Percentiles rank a stretch among this genome's conserved stretches.
Conservation (phyloP, 2,113 vertebrate species). For the Emydura subglobosa region DNA sequence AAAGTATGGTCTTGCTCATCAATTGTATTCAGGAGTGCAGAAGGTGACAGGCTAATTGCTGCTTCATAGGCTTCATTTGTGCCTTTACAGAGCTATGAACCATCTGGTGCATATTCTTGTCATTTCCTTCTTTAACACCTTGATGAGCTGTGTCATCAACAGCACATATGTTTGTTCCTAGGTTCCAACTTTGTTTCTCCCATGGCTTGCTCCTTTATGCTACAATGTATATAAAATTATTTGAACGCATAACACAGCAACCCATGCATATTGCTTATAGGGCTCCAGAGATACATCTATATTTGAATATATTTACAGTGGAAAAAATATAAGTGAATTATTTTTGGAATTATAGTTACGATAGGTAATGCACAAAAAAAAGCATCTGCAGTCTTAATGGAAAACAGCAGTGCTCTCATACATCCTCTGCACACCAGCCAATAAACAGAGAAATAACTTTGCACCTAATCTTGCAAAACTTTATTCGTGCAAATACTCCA, state of each 20-base stretch:
- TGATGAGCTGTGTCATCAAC: constrained; percentile 38
- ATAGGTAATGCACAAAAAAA: not conserved
- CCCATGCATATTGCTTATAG: not conserved
- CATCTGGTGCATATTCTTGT: constrained; percentile 65
- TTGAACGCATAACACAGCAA: not conserved
- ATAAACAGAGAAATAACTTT: not conserved
- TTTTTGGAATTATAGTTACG: not conserved
- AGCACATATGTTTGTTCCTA: constrained; percentile 31
- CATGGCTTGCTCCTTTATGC: not conserved
- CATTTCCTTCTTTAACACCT: constrained; percentile 47
- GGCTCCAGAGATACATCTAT: not conserved
- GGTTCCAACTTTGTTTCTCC: not conserved
- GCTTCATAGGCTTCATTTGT: constrained; percentile 42
- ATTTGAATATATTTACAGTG: not conserved
- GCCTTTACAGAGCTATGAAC: constrained; percentile 44
- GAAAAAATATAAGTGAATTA: not conserved
- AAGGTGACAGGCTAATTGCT: constrained; percentile 24
- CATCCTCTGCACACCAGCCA: not conserved
- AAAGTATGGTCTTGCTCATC: not conserved
- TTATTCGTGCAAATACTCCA: not conserved
- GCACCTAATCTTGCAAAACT: not conserved
- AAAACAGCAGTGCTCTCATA: not conserved
- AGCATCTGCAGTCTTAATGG: not conserved
- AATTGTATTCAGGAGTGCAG: not conserved
- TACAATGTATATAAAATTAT: not conserved